Evolutionary conservation across 2,888 invertebrate species (phyloP), one percentile per base, ranked within the genome.

Genomic region (Hemaris fuciformis): DNA sequence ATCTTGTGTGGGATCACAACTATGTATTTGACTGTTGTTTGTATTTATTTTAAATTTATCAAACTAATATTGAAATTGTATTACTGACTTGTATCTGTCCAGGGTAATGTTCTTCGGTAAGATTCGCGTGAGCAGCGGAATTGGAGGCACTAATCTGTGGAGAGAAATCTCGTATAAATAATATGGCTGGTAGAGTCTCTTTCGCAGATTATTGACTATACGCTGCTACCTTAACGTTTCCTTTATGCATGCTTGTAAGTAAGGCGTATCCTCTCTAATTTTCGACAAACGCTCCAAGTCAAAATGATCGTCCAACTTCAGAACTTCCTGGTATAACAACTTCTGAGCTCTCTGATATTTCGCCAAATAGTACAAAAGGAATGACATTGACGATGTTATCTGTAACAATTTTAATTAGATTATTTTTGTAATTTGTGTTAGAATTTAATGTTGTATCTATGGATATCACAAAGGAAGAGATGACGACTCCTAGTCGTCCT

Each of bases 351-450:
- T 90, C 46, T 94, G 95, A 77, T 95, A 93, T 68, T 93, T 94
- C 0, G 96, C 94, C 70, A 97, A 81, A 72, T 94, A 93, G 76
- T 96, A 96, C 61, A 96, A 70, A 27, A 95, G 74, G 73, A 95
- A 95, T 0, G 94, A 92, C 73, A 94, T 91, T 1, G 94, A 93
- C 65, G 94, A 94, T 0, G 94, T 87, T 5, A 94, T 93, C 94
- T 94, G 73, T 13, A 85, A 48, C 3, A 3, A 22, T n/a, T 31
- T 58, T 27, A 8, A n/a, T n/a, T n/a, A n/a, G n/a, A n/a, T n/a
- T n/a, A n/a, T n/a, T n/a, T n/a, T n/a, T n/a, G n/a, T n/a, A n/a
- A n/a, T n/a, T n/a, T n/a, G n/a, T n/a, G n/a, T n/a, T n/a, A n/a
- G n/a, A n/a, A n/a, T n/a, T n/a, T n/a, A n/a, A n/a, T n/a, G n/a